These are phyloP conservation scores for Loris lydekkerianus DNA, from an alignment of 2,797 vertebrate species.

Conservation along the genomic window DNA sequence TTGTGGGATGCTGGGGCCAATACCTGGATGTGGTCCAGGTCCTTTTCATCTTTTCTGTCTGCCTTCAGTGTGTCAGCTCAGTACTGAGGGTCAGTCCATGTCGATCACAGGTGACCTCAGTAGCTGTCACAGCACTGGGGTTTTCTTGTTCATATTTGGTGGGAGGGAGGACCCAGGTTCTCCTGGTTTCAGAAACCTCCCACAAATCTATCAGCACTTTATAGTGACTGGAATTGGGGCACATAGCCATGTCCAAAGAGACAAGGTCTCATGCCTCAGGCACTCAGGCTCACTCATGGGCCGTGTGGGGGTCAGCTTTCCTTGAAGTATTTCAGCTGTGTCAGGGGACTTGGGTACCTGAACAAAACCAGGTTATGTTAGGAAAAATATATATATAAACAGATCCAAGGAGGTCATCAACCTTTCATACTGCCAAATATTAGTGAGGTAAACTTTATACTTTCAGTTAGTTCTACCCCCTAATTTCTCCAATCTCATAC, in stretches of 20 bases:
- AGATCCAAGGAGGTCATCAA: not conserved
- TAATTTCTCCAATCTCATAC: not conserved
- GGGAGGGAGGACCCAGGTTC: not conserved
- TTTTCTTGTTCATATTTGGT: not conserved
- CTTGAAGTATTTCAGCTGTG: not conserved
- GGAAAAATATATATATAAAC: not conserved
- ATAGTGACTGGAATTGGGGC: not conserved
- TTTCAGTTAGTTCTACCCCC: not conserved
- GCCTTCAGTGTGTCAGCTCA: not conserved
- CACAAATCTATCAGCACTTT: not conserved
- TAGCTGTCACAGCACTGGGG: not conserved
- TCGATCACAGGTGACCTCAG: too few species aligned
- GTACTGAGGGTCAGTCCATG: accelerated
- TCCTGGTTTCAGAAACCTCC: not conserved
- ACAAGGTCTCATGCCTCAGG: not conserved
- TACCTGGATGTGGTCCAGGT: accelerated
- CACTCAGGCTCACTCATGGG: not conserved
- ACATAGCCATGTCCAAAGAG: not conserved
- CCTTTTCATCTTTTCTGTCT: not conserved
- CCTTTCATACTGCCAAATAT: not conserved
- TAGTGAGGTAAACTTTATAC: not conserved
- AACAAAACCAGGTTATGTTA: not conserved
- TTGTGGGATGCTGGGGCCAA: not conserved
- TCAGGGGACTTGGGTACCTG: not conserved
- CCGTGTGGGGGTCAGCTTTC: not conserved